Evolutionary conservation across 2,113 vertebrate genomes (phyloP), one percentile per base, ranked within the genome.

Genomic region (Mola mola): DNA sequence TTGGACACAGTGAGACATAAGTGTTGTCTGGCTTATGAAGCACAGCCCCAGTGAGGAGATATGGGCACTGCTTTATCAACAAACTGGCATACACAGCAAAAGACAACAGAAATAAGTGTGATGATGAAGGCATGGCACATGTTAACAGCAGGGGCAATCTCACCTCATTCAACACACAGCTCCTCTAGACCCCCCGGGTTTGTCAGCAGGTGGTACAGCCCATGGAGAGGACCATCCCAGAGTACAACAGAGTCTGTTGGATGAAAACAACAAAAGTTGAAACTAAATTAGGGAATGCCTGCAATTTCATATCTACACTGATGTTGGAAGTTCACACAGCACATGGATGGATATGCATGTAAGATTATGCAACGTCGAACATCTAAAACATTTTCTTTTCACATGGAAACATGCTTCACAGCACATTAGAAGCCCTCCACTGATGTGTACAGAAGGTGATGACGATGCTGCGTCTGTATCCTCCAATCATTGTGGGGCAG

Each of bases 101-200:
- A 7, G n/a, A 16, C 15, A 16, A 37, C 15, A 37, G 6, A 37
- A 16, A 37, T n/a, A 37, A 4, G 15, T 12, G 13, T 37, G 4
- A 37, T 15, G 28, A 46, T 33, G n/a, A 6, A 65, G 7, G 34
- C 4, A 24, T 5, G 11, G 13, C 6, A 21, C 20, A 26, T 31
- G 26, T 22, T 38, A 20, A 29, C 22, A 34, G 41, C 9, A 53
- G 48, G 29, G 42, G 57, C 34, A 48, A 20, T 63, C 77, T 82
- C 51, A 88, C 85, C 88, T 90, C 87, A 84, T 90, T 83, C 76
- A 79, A 66, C 63, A 69, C 63, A 69, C 56, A 67, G 68, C 51
- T 53, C 69, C 69, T 69, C 71, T 75, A 69, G 67, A 79, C 59
- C 34, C 57, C 77, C 68, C 63, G 42, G 62, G 55, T 72, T 63